A percentile compares a stretch with the other conserved stretches of the same genome.
These are phyloP conservation scores for Lycopodina hypogea DNA, from an alignment of 37 sponge, comb jelly and placozoan genomes.

Conservation along the genomic window DNA sequence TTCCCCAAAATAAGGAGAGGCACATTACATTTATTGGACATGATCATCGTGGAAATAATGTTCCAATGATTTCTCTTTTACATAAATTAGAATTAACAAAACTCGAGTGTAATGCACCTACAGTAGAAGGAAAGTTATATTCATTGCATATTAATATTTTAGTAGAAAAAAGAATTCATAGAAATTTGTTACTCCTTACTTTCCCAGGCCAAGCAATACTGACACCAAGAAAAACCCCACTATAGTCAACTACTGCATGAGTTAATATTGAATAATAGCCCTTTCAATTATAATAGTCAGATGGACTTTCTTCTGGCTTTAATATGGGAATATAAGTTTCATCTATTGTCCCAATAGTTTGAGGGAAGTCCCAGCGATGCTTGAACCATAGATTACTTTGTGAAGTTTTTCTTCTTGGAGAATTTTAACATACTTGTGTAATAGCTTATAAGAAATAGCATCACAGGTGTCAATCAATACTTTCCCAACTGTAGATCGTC, in stretches of 20 bases:
- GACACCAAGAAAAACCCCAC: slow-evolving; percentile 24
- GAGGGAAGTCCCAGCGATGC: slow-evolving; percentile 31
- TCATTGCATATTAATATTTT: not conserved
- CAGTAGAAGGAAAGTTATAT: too few species aligned
- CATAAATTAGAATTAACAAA: slow-evolving; percentile 20
- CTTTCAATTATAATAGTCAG: slow-evolving; percentile 49
- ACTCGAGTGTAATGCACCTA: too few species aligned
- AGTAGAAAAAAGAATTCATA: slow-evolving; percentile 15
- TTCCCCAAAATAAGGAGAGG: slow-evolving; percentile 36
- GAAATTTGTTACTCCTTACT: too few species aligned
- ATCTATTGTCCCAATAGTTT: slow-evolving; percentile 42
- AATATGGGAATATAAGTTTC: slow-evolving; percentile 36
- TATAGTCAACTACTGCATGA: slow-evolving; percentile 29
- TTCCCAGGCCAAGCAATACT: slow-evolving; percentile 40
- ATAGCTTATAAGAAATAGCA: slow-evolving; percentile 16
- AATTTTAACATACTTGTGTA: slow-evolving; percentile 22
- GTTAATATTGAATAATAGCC: slow-evolving; percentile 30
- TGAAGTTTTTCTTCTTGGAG: not conserved
- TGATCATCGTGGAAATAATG: not conserved
- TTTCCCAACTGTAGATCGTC: slow-evolving; percentile 17
- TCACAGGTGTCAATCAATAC: slow-evolving; percentile 16
- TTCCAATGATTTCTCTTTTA: not conserved
- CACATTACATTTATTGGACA: not conserved
- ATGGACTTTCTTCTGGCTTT: slow-evolving; percentile 2
- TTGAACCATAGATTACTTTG: slow-evolving; percentile 26